Conservation (phyloP, 2,113 vertebrate genomes). For the Protobothrops flavoviridis region DNA sequence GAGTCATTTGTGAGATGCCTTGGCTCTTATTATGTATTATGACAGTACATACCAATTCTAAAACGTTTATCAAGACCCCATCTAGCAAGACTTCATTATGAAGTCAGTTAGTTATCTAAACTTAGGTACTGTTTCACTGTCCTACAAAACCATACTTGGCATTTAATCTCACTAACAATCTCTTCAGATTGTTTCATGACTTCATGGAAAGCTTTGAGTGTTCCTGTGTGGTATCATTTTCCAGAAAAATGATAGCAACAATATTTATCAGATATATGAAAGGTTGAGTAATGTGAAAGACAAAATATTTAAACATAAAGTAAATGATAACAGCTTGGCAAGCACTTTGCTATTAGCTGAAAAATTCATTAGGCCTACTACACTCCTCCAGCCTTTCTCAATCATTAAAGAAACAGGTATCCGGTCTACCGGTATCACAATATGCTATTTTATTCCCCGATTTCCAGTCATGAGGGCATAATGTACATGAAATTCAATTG, state of each 20-base stretch:
- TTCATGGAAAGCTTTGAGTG: neutral
- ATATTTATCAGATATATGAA: neutral
- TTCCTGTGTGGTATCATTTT: neutral
- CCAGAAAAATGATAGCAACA: neutral
- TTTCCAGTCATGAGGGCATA: neutral
- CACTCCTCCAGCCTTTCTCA: too few relatives aligned
- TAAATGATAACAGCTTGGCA: neutral
- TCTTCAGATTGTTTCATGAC: neutral
- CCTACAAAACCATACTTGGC: neutral
- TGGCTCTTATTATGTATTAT: neutral
- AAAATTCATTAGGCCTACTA: neutral
- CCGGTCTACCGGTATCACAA: neutral
- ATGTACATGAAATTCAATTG: neutral
- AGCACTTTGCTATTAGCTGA: neutral
- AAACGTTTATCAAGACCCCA: neutral
- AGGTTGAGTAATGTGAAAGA: neutral
- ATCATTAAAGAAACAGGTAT: neutral
- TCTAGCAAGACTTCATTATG: neutral
- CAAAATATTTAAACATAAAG: neutral
- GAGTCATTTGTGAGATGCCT: neutral
- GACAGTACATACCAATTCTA: neutral
- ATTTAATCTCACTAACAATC: constrained; percentile 3
- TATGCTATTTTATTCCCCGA: neutral
- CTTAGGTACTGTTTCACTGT: constrained; percentile 18
- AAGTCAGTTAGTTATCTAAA: constrained; percentile 20